phyloP scores from a whole-genome alignment of 2,797 vertebrate genomes.

The Eptatretus atami region DNA sequence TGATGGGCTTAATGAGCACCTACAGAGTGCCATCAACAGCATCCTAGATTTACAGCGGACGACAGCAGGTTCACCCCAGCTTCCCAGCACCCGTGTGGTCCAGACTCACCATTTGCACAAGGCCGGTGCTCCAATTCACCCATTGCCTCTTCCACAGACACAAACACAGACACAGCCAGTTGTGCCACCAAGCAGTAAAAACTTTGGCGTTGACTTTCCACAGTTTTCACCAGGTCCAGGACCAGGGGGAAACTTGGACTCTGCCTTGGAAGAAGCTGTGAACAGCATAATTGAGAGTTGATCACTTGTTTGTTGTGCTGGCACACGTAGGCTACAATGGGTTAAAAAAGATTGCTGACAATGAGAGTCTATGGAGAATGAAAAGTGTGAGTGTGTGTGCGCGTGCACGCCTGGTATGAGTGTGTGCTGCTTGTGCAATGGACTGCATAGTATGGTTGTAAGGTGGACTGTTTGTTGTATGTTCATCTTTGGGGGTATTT shows the following conservation, averaged over 20 bases:
- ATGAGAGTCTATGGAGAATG: too few species aligned
- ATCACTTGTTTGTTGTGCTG: not conserved
- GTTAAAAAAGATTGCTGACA: too few species aligned
- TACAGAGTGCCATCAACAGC: conserved; percentile 82
- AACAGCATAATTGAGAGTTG: conserved; percentile 3
- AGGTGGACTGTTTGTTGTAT: too few species aligned
- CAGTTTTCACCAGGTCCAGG: not conserved
- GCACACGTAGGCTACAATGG: too few species aligned
- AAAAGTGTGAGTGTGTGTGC: too few species aligned
- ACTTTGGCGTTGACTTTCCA: not conserved
- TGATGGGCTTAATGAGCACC: conserved; percentile 48
- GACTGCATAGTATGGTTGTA: too few species aligned
- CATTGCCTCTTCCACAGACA: not conserved
- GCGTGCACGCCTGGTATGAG: too few species aligned
- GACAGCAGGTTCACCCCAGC: conserved; percentile 14
- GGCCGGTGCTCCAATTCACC: not conserved
- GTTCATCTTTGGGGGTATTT: too few species aligned
- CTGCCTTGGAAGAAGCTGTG: conserved; percentile 3
- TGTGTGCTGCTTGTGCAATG: too few species aligned
- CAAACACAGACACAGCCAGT: not conserved
- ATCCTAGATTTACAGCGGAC: conserved; percentile 66
- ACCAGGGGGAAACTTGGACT: conserved; percentile 5
- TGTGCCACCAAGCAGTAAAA: conserved; percentile 1
- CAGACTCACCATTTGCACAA: too few species aligned
- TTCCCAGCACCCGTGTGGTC: conserved; percentile 13